Evolutionary conservation across 2,888 invertebrate genomes (phyloP).

Genomic region (Limnephilus marmoratus): DNA sequence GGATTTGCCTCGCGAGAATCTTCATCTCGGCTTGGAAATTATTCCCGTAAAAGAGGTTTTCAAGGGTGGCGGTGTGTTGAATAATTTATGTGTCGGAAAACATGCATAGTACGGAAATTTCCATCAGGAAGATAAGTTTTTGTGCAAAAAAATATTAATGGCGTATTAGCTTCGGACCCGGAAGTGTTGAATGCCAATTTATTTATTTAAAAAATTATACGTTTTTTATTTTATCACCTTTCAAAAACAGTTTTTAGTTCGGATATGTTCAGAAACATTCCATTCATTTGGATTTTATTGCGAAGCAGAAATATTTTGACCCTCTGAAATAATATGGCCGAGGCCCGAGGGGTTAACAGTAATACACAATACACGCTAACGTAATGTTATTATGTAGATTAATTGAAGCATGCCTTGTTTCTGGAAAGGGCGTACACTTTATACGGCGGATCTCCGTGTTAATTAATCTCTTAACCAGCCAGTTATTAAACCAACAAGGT

Average conservation of each 20-base stretch:
- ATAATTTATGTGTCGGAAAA: background rate
- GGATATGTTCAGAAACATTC: too few species aligned
- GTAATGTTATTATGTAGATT: background rate
- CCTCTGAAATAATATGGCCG: too few species aligned
- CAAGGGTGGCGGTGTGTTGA: background rate
- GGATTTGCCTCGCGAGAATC: background rate
- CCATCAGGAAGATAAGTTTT: background rate
- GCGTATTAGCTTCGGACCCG: too few species aligned
- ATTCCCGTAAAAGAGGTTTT: background rate
- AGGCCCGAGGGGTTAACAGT: too few species aligned
- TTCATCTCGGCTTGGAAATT: background rate
- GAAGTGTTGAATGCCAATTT: too few species aligned
- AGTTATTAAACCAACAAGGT: constrained; percentile 6
- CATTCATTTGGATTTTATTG: too few species aligned
- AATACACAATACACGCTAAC: background rate
- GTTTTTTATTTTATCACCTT: too few species aligned
- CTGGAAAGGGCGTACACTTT: background rate
- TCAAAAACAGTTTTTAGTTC: too few species aligned
- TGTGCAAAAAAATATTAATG: background rate
- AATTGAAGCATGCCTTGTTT: background rate
- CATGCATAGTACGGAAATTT: background rate
- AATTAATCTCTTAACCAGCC: background rate
- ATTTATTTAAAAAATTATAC: too few species aligned
- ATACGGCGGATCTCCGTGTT: background rate
- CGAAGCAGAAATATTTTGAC: too few species aligned